phyloP scores from a whole-genome alignment of 1,140 invertebrate genomes.

The Caerostris extrusa region DNA sequence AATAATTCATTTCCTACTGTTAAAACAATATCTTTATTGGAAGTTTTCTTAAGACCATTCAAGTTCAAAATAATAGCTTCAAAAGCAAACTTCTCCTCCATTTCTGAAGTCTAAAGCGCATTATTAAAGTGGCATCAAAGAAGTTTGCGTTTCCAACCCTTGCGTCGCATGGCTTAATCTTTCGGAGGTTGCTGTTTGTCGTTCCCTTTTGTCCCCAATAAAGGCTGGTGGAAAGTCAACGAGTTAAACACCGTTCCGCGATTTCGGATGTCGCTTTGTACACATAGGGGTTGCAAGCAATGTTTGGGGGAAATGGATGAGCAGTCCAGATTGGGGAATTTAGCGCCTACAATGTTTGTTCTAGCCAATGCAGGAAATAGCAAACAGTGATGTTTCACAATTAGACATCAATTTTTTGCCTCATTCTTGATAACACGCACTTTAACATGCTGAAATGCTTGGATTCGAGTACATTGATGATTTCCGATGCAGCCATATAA shows the following conservation, averaged over 20 bases:
- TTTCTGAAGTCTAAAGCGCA: neutral
- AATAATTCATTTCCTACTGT: too few relatives aligned
- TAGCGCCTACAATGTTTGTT: neutral
- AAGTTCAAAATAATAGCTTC: neutral
- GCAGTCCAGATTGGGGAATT: neutral
- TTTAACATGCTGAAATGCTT: too few relatives aligned
- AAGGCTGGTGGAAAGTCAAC: conserved; percentile 67
- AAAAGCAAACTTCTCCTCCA: neutral
- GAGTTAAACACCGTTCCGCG: conserved; percentile 63
- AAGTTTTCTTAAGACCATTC: neutral
- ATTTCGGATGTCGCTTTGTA: conserved; percentile 59
- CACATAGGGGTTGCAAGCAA: conserved; percentile 43
- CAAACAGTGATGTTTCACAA: too few relatives aligned
- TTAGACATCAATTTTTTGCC: too few relatives aligned
- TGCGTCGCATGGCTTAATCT: conserved; percentile 38
- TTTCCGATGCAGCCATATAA: too few relatives aligned
- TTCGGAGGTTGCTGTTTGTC: conserved; percentile 11
- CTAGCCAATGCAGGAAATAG: too few relatives aligned
- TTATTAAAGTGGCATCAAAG: conserved; percentile 28
- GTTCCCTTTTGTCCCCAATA: conserved; percentile 57
- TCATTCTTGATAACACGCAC: too few relatives aligned
- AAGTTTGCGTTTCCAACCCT: neutral
- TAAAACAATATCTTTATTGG: too few relatives aligned
- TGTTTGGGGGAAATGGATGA: neutral
- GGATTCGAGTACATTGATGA: too few relatives aligned